Evolutionary conservation across 2,797 vertebrate species (phyloP).

Genomic region (Benthosema pterotum): DNA sequence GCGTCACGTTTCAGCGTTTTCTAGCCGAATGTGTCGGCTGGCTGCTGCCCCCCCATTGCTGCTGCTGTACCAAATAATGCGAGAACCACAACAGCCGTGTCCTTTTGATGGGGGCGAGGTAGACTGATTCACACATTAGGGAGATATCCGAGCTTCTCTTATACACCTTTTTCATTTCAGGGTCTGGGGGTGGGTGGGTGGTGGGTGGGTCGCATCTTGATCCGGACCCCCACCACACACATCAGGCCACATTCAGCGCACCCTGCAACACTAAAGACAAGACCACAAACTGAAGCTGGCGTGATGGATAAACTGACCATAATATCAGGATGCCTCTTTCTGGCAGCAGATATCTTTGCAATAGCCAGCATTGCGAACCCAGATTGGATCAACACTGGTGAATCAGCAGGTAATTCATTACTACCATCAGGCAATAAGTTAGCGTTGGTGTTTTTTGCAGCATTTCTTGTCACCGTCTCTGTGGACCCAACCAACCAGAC

Average conservation of each 20-base stretch:
- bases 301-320: slow-evolving; percentile 98
- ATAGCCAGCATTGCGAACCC: slow-evolving; percentile 98
- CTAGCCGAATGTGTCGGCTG: slow-evolving; percentile 45
- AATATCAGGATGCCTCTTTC: slow-evolving; percentile 98
- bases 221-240: slow-evolving; percentile 54
- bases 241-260: slow-evolving; percentile 25
- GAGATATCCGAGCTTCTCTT: slow-evolving; percentile 32
- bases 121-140: slow-evolving; percentile 65
- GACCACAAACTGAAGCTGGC: slow-evolving; percentile 35
- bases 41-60: slow-evolving; percentile 32
- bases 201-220: slow-evolving; percentile 14
- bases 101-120: slow-evolving; percentile 73
- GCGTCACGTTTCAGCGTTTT: slow-evolving; percentile 49
- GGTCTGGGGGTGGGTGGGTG: slow-evolving; percentile 39
- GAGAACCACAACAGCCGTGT: slow-evolving; percentile 58
- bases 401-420: slow-evolving; percentile 89
- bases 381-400: slow-evolving; percentile 99
- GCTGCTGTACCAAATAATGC: slow-evolving; percentile 63
- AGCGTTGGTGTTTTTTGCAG: neutral
- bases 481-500: neutral
- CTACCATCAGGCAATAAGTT: neutral
- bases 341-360: slow-evolving; percentile 98
- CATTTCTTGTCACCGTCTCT: neutral
- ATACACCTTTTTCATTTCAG: slow-evolving; percentile 2
- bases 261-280: slow-evolving; percentile 17